Base-by-base conservation (phyloP, 2,113 vertebrate genomes). In the Dicerorhinus sumatrensis region DNA sequence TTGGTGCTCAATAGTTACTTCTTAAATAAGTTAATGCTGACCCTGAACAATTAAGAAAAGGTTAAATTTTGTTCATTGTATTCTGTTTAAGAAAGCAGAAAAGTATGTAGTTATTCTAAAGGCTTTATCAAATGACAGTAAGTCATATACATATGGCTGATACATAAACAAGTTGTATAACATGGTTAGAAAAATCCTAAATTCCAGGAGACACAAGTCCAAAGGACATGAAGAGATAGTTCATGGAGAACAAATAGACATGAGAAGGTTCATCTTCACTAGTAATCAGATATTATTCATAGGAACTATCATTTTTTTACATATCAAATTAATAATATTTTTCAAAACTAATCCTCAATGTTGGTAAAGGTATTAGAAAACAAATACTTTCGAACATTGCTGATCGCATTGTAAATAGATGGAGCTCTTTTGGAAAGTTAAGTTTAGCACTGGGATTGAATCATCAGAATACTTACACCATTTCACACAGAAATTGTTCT, bases 61-160 rank as follows among this genome's bases (percentile, higher is more conserved):
- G 25, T 80, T 94, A 54, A 89, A 33, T 73, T 70, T 70, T 80
- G 25, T 63, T 91, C 33, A 84, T 54, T 80, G 31, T 90, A 31
- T 86, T 89, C 72, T 69, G 11, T 58, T 87, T 73, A 83, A 85
- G 23, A 96, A 94, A 85, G 21, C 54, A 82, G 58, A 75, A 62
- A 93, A 70, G n/a, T 54, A 77, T 67, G 25, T 85, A 56, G 85
- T 67, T 60, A 80, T 79, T 42, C 29, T 60, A 70, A 79, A 88
- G 51, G 2, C 39, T 87, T 87, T 69, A 77, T 94, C 75, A 94
- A 62, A 69, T 88, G 31, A 36, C 63, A 94, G 21, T 46, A 56
- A 79, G 31, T 88, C 23, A 80, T 88, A 87, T 80, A 88, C 8
- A 31, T 39, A 29, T 69, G 36, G 42, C 31, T 58, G 51, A 79